phyloP scores from a whole-genome alignment of 2,888 invertebrate species.

The Euplexia lucipara region DNA sequence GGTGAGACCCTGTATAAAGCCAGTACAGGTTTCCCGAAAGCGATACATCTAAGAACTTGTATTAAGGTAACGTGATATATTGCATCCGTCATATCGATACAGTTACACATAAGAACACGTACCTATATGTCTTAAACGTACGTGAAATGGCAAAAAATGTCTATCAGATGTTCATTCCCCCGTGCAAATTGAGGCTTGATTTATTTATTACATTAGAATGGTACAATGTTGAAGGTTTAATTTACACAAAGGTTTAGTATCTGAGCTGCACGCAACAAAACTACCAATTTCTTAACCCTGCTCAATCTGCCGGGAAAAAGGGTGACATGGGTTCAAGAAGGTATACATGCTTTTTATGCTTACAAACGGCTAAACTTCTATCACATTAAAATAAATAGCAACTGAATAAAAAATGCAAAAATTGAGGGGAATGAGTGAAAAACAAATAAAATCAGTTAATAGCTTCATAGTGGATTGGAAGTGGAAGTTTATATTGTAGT shows the following conservation, averaged over 20 bases:
- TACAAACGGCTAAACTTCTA: background rate
- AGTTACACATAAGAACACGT: conserved; percentile 17
- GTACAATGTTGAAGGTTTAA: conserved; percentile 4
- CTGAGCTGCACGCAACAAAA: conserved; percentile 10
- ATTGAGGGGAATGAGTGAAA: conserved; percentile 67
- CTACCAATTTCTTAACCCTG: conserved; percentile 27
- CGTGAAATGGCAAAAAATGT: conserved; percentile 28
- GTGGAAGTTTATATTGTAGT: conserved; percentile 81
- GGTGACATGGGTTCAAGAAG: conserved; percentile 24
- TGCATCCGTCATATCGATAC: conserved; percentile 46
- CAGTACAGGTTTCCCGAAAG: conserved; percentile 68
- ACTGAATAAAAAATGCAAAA: conserved; percentile 48
- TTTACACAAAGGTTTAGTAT: conserved; percentile 18
- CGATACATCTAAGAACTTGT: conserved; percentile 62
- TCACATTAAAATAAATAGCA: conserved; percentile 16
- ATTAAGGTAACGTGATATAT: conserved; percentile 56
- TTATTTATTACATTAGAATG: conserved; percentile 11
- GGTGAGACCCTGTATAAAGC: conserved; percentile 58
- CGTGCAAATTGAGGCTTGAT: background rate
- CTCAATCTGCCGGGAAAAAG: conserved; percentile 33
- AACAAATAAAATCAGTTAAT: conserved; percentile 82
- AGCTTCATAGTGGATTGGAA: conserved; percentile 81
- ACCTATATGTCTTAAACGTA: too few species aligned
- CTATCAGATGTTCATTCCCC: conserved; percentile 18
- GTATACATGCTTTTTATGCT: conserved; percentile 10